Percentiles rank a stretch among this genome's conserved stretches.
Conservation (phyloP, 2,797 vertebrate species). For the Takifugu ocellatus region DNA sequence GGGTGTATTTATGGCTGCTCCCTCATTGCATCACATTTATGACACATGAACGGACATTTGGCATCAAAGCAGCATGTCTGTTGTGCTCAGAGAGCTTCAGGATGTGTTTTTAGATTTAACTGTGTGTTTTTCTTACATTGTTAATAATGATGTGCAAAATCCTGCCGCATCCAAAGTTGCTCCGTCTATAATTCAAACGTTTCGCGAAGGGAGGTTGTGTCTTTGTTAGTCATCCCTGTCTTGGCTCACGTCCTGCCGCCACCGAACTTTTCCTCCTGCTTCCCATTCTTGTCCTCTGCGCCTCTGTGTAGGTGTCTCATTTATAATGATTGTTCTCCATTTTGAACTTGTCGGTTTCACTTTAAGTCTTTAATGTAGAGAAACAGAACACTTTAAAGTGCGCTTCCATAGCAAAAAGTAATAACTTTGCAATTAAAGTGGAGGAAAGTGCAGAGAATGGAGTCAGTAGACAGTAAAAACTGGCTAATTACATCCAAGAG, state of each 20-base stretch:
- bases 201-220: constrained; percentile 7
- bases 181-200: constrained; percentile 9
- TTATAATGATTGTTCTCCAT: constrained; percentile 7
- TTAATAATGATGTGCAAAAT: background rate
- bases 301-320: background rate
- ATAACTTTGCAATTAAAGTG: background rate
- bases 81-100: constrained; percentile 11
- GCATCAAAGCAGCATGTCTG: constrained; percentile 1
- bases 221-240: background rate
- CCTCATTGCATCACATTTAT: constrained; percentile 14
- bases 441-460: background rate
- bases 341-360: constrained; percentile 8
- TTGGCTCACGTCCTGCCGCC: constrained; percentile 8
- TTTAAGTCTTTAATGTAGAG: background rate
- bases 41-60: constrained; percentile 18
- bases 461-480: constrained; percentile 5
- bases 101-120: constrained; percentile 8
- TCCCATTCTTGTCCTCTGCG: constrained; percentile 7
- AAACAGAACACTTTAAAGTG: background rate
- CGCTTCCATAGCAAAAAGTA: background rate
- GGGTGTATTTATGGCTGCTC: constrained; percentile 13
- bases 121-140: constrained; percentile 7
- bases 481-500: background rate
- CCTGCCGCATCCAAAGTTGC: background rate
- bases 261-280: constrained; percentile 16